Percentiles rank a stretch among this genome's conserved stretches.
Conservation (phyloP, 2,113 vertebrate species). For the Aphyosemion australe region DNA sequence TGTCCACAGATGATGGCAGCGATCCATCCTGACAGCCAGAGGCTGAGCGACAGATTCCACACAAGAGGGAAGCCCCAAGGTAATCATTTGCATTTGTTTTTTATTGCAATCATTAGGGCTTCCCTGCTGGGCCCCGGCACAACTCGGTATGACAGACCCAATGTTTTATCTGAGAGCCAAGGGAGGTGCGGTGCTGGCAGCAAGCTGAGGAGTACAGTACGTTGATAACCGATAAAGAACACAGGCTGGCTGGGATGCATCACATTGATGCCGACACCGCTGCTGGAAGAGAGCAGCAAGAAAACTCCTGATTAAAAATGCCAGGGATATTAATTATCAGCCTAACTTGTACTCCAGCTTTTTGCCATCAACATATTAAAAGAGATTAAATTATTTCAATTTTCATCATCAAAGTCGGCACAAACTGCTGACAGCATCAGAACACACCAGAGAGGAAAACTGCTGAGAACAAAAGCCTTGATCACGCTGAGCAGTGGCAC, state of each 20-base stretch:
- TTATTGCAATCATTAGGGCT: constrained; percentile 79
- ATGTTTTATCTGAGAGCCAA: constrained; percentile 76
- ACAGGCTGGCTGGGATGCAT: constrained; percentile 56
- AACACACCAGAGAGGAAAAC: constrained; percentile 20
- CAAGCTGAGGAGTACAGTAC: constrained; percentile 57
- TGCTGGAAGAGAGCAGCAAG: constrained; percentile 9
- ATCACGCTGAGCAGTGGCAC: constrained; percentile 36
- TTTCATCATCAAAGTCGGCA: constrained; percentile 23
- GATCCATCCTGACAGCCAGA: constrained; percentile 74
- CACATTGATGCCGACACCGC: constrained; percentile 54
- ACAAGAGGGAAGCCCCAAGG: constrained; percentile 76
- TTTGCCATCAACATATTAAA: constrained; percentile 27
- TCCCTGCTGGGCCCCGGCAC: constrained; percentile 65
- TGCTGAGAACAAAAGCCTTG: constrained; percentile 28
- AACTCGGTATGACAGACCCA: constrained; percentile 71
- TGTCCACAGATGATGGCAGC: constrained; percentile 66
- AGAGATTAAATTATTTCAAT: constrained; percentile 18
- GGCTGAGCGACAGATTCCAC: constrained; percentile 75
- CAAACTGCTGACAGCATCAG: constrained; percentile 12
- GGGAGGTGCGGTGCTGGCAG: constrained; percentile 71
- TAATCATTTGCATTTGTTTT: constrained; percentile 81
- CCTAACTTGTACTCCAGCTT: constrained; percentile 31
- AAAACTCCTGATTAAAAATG: constrained; percentile 54
- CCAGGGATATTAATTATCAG: constrained; percentile 42
- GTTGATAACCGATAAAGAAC: constrained; percentile 61